Evolutionary conservation across 2,113 vertebrate genomes (phyloP), one percentile per base, ranked within the genome.

Genomic region (Sardina pilchardus): DNA sequence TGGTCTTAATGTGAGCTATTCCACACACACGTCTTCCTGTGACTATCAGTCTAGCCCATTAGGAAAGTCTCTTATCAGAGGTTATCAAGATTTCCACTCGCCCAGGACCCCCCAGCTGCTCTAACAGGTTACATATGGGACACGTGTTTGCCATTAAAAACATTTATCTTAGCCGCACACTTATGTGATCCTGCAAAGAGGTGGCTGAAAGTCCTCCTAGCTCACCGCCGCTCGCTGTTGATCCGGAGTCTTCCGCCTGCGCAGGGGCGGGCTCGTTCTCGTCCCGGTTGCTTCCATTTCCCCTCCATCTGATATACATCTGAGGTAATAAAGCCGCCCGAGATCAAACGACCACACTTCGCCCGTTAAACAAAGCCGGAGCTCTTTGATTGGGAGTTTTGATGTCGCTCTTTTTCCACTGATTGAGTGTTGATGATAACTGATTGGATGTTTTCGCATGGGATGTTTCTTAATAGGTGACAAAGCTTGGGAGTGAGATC

Each of bases 71-170:
- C 89, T 90, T 92, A 90, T 91, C 90, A 87, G 85, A 82, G 83
- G 67, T 89, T 90, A 90, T 90, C 89, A 88, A 91, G 86, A 88
- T 90, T 90, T 92, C 89, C 90, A 90, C 89, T 87, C 71, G 84
- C 83, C 83, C 85, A 87, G 88, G 88, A 88, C 87, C 85, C 86
- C 90, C 88, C 50, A 89, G 85, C 84, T 90, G 85, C 83, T 86
- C 89, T 90, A 89, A 90, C 84, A 80, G 50, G 42, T 86, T 87
- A 42, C 89, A 91, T 89, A 89, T 90, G 90, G 94, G 88, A 92
- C 90, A 94, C 90, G 87, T 93, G 92, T 92, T 96, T 94, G 92
- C 90, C 90, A 95, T 95, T 95, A 91, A 88, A 93, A 86, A 89
- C 88, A 0, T 10, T 81, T 94, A 88, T 87, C 93, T 34, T 0